Conservation (phyloP, 2,797 vertebrate genomes). For the Typhlichthys eigenmanni region DNA sequence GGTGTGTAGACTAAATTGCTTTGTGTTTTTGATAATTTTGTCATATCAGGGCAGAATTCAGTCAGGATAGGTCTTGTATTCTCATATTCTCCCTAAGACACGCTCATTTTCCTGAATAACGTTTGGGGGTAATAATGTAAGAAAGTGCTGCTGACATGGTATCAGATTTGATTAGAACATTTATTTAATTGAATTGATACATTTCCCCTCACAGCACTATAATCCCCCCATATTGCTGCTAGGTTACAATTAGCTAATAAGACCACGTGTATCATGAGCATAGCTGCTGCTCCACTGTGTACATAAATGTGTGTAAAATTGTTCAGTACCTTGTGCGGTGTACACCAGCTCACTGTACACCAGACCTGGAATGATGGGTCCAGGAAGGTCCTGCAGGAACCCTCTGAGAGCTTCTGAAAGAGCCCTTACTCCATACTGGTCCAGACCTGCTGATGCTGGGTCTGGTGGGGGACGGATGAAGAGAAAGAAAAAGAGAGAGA, state of each 20-base stretch:
- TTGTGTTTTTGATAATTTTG: too few relatives aligned
- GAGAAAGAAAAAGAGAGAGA: constrained; percentile 12
- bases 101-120: too few relatives aligned
- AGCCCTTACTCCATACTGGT: constrained; percentile 64
- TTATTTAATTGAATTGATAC: too few relatives aligned
- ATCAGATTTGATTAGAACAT: too few relatives aligned
- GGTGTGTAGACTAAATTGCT: too few relatives aligned
- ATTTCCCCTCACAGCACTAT: too few relatives aligned
- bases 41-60: too few relatives aligned
- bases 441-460: constrained; percentile 60
- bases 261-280: background rate
- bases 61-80: too few relatives aligned
- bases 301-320: background rate
- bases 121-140: too few relatives aligned
- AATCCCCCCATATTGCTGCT: too few relatives aligned
- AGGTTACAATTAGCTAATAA: background rate
- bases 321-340: constrained; percentile 71
- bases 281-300: background rate
- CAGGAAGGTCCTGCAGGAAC: constrained; percentile 68
- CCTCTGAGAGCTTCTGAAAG: constrained; percentile 67
- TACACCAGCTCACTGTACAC: constrained; percentile 77
- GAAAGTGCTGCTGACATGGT: too few relatives aligned
- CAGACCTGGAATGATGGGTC: constrained; percentile 63
- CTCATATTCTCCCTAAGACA: too few relatives aligned
- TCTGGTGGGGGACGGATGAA: constrained; percentile 40